Evolutionary conservation across 2,797 vertebrate species (phyloP).

Genomic region (Xiphorhynchus erythropygius): DNA sequence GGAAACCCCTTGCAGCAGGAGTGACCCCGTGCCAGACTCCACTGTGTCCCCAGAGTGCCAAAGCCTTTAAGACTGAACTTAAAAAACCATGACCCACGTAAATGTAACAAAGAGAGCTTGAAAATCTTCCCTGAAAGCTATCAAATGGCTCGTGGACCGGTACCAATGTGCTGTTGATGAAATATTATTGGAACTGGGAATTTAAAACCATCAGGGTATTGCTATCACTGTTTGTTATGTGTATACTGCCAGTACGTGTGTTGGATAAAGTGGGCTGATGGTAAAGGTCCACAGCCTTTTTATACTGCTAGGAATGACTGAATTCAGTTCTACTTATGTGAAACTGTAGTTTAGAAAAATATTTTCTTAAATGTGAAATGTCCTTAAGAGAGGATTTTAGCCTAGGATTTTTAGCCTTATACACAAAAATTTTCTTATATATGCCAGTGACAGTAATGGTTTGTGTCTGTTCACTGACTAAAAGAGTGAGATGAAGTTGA

Average conservation of each 20-base stretch:
- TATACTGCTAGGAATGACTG: background rate
- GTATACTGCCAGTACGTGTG: accelerated
- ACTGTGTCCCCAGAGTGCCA: background rate
- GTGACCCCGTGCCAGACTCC: background rate
- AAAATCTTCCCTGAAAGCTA: background rate
- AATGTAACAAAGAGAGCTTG: background rate
- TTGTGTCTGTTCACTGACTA: background rate
- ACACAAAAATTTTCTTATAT: background rate
- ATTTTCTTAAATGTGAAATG: background rate
- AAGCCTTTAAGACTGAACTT: slow-evolving; percentile 33
- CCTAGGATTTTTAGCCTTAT: background rate
- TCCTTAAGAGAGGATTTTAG: background rate
- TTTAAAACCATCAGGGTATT: background rate
- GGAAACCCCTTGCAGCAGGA: background rate
- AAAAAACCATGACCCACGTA: background rate
- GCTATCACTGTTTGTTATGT: background rate
- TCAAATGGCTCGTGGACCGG: accelerated
- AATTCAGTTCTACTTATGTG: background rate
- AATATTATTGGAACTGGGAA: background rate
- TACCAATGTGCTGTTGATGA: background rate
- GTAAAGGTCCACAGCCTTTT: background rate
- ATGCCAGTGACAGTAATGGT: background rate
- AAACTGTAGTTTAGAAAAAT: background rate
- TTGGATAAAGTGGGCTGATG: background rate
- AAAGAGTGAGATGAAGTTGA: background rate